phyloP scores from a whole-genome alignment of 2,113 vertebrate genomes.

The Agapornis roseicollis region DNA sequence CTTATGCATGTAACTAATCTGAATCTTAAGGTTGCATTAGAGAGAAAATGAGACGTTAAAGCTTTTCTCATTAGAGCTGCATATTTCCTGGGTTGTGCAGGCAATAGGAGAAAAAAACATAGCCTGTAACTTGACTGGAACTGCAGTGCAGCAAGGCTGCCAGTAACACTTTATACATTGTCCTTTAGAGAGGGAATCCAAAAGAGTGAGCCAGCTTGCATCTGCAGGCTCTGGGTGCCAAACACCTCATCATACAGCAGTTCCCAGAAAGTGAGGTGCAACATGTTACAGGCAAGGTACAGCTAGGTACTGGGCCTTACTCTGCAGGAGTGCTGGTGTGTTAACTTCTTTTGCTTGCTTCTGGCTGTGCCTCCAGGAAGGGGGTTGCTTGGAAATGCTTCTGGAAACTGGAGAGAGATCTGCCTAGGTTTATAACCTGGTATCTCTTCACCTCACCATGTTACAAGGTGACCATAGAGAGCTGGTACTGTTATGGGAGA shows the following conservation, averaged over 20 bases:
- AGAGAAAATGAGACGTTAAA: not conserved
- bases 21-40: not conserved
- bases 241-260: not conserved
- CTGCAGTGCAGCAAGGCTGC: conserved; percentile 55
- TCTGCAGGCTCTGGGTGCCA: not conserved
- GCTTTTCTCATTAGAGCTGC: not conserved
- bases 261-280: not conserved
- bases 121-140: not conserved
- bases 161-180: not conserved
- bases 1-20: not conserved
- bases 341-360: not conserved
- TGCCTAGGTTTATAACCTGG: accelerated
- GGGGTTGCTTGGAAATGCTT: not conserved
- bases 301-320: not conserved
- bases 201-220: not conserved
- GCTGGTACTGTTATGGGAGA: not conserved
- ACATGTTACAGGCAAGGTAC: not conserved
- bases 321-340: accelerated
- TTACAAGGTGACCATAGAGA: not conserved
- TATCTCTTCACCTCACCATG: not conserved
- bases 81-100: not conserved
- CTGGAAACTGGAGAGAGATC: not conserved
- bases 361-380: not conserved
- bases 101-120: not conserved
- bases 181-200: not conserved